Conservation (phyloP, 2,888 invertebrate species). For the Altica lythri region DNA sequence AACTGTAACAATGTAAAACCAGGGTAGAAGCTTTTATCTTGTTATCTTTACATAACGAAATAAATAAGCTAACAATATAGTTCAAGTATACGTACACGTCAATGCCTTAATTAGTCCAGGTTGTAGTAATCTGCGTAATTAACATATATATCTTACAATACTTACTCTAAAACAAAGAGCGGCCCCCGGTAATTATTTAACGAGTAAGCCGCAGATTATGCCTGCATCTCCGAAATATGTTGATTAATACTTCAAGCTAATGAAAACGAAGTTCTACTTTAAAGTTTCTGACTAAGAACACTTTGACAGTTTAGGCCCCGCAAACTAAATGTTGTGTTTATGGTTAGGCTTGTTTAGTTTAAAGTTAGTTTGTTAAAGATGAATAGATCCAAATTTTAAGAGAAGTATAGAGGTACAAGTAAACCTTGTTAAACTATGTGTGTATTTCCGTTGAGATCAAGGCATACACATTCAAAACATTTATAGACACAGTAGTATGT, state of each 20-base stretch:
- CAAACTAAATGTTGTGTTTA: slow-evolving; percentile 13
- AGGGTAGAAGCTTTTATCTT: too few species aligned
- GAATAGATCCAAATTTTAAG: neutral
- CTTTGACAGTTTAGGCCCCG: slow-evolving; percentile 8
- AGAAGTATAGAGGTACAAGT: too few species aligned
- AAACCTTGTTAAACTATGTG: too few species aligned
- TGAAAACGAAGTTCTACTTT: slow-evolving; percentile 4
- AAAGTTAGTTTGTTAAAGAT: neutral
- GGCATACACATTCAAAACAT: too few species aligned
- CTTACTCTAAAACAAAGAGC: neutral
- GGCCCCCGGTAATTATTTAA: slow-evolving; percentile 1
- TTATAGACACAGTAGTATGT: too few species aligned
- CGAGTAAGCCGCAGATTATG: neutral
- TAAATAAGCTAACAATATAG: too few species aligned
- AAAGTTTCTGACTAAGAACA: slow-evolving; percentile 2
- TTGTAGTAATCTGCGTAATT: neutral
- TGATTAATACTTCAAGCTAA: slow-evolving; percentile 3
- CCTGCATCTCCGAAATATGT: neutral
- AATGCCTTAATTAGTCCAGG: neutral
- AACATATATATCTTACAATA: neutral
- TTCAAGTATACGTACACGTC: too few species aligned
- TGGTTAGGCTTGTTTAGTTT: neutral
- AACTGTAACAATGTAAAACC: too few species aligned
- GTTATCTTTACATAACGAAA: too few species aligned
- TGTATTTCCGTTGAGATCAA: too few species aligned